These are phyloP conservation scores for Riparia riparia DNA, from an alignment of 2,113 vertebrate genomes.

Conservation along the genomic window DNA sequence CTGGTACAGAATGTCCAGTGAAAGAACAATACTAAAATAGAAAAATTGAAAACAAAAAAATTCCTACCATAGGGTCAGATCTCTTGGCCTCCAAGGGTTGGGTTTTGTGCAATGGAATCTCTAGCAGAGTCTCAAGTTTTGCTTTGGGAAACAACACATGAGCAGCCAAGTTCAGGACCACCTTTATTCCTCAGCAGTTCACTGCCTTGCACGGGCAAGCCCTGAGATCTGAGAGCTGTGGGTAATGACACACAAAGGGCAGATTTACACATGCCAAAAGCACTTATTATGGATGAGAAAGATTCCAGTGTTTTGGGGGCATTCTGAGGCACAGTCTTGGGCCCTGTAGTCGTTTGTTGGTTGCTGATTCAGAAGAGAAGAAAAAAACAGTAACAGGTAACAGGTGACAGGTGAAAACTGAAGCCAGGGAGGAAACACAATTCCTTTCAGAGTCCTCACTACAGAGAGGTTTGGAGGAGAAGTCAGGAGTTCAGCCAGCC, in stretches of 20 bases:
- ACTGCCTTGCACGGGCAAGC: slow-evolving; percentile 9
- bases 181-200: background rate
- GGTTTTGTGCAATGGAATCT: background rate
- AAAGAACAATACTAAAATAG: slow-evolving; percentile 45
- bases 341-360: background rate
- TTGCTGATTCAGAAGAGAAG: background rate
- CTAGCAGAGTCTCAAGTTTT: background rate
- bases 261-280: slow-evolving; percentile 8
- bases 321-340: background rate
- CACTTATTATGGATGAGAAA: background rate
- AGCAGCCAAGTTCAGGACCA: background rate
- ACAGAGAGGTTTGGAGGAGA: background rate
- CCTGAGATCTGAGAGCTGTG: background rate
- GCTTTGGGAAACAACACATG: background rate
- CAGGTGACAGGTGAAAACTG: background rate
- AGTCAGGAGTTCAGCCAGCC: background rate
- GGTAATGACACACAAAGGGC: slow-evolving; percentile 9
- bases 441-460: background rate
- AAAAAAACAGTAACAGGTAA: background rate
- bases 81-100: background rate
- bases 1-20: slow-evolving; percentile 44
- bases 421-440: accelerated
- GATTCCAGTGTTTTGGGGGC: background rate
- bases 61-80: background rate
- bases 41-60: slow-evolving; percentile 27